Conservation (phyloP, 2,888 invertebrate genomes). For the Eulithis prunata region DNA sequence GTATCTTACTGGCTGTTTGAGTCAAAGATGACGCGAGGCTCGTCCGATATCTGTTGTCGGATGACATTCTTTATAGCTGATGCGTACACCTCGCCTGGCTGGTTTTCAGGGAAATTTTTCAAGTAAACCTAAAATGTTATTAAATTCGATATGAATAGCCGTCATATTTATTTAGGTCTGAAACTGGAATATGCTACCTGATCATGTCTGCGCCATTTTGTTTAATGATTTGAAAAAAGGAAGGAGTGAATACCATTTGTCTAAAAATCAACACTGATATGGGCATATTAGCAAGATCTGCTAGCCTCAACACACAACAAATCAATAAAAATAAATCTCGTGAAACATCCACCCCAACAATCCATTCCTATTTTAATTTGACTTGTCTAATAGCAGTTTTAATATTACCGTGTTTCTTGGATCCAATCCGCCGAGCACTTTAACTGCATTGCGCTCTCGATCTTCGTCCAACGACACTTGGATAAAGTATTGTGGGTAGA, state of each 20-base stretch:
- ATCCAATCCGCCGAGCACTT: slow-evolving; percentile 88
- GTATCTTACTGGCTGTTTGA: slow-evolving; percentile 73
- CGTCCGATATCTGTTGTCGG: slow-evolving; percentile 74
- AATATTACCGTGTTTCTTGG: slow-evolving; percentile 87
- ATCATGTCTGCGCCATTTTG: too few relatives aligned
- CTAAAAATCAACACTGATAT: too few relatives aligned
- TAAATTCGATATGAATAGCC: not conserved
- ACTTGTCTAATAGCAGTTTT: not conserved
- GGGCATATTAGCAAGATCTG: too few relatives aligned
- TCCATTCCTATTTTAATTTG: not conserved
- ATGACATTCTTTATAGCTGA: slow-evolving; percentile 86
- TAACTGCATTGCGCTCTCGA: slow-evolving; percentile 87
- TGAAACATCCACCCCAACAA: too few relatives aligned
- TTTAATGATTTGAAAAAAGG: too few relatives aligned
- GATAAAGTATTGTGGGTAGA: slow-evolving; percentile 96
- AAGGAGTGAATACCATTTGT: too few relatives aligned
- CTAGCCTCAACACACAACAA: too few relatives aligned
- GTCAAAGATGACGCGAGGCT: slow-evolving; percentile 80
- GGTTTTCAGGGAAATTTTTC: slow-evolving; percentile 82
- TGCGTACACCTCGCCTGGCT: slow-evolving; percentile 89
- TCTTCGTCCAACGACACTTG: slow-evolving; percentile 77
- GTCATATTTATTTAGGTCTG: not conserved
- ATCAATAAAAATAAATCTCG: too few relatives aligned
- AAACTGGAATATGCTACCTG: not conserved
- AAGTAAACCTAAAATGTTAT: slow-evolving; percentile 60